phyloP scores from a whole-genome alignment of 2,797 vertebrate species.

The Spinibarbus caldwelli region DNA sequence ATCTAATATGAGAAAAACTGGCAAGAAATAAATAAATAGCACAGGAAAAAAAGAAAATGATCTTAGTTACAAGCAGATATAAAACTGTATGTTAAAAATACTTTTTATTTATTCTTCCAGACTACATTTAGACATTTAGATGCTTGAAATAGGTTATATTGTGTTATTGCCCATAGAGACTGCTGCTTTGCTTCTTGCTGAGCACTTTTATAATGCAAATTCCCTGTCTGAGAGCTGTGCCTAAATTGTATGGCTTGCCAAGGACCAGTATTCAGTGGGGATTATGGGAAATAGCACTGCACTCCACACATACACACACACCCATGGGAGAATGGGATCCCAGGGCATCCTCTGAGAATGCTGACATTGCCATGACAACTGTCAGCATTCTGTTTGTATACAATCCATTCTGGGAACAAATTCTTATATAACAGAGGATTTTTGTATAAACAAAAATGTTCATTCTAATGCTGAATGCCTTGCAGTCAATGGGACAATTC shows the following conservation, averaged over 20 bases:
- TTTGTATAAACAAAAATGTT: background rate
- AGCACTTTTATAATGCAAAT: conserved; percentile 59
- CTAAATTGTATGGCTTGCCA: conserved; percentile 54
- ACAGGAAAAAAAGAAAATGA: background rate
- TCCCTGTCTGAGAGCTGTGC: conserved; percentile 48
- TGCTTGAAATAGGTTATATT: conserved; percentile 6
- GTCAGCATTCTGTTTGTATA: conserved; percentile 61
- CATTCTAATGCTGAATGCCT: conserved; percentile 1
- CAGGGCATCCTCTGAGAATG: conserved; percentile 61
- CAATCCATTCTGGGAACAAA: conserved; percentile 55
- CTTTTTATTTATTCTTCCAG: background rate
- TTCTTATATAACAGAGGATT: conserved; percentile 13
- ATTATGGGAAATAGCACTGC: conserved; percentile 58
- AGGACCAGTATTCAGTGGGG: conserved; percentile 55
- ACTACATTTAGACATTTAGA: conserved; percentile 15
- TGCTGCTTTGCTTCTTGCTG: conserved; percentile 28
- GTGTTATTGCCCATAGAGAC: conserved; percentile 16
- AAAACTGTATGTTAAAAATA: background rate
- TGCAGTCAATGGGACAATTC: background rate
- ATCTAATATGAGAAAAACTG: background rate
- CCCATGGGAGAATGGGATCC: conserved; percentile 59
- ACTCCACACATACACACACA: conserved; percentile 22
- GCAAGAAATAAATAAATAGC: background rate
- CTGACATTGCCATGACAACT: conserved; percentile 70
- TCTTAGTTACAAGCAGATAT: background rate